phyloP scores from a whole-genome alignment of 2,797 vertebrate genomes.

The Neopelma chrysocephalum region DNA sequence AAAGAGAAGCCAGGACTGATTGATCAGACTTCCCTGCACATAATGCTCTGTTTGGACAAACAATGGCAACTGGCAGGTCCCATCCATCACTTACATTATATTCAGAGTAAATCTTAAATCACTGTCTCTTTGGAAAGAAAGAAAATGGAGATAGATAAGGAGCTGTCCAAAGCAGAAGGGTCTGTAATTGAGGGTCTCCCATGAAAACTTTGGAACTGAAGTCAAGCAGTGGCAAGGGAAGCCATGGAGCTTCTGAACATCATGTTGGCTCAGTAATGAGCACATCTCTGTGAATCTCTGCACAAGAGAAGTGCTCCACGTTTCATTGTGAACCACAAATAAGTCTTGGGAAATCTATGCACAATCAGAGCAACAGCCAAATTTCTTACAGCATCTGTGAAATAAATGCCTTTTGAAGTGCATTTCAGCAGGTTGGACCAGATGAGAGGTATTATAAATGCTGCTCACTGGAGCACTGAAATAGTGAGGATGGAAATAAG shows the following conservation, averaged over 20 bases:
- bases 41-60: conserved; percentile 59
- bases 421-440: neutral
- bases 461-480: neutral
- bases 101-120: conserved; percentile 72
- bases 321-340: neutral
- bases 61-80: conserved; percentile 70
- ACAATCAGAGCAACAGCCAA: neutral
- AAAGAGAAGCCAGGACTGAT: conserved; percentile 54
- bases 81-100: conserved; percentile 66
- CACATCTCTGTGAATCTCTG: accelerated
- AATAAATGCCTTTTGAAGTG: neutral
- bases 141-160: conserved; percentile 73
- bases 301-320: neutral
- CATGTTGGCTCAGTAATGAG: neutral
- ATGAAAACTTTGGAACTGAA: conserved; percentile 35
- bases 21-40: conserved; percentile 53
- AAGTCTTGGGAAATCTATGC: neutral
- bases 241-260: neutral
- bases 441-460: neutral
- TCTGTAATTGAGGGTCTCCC: conserved; percentile 48
- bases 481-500: neutral
- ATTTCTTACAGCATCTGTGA: neutral
- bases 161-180: conserved; percentile 58
- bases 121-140: conserved; percentile 68
- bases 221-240: neutral